Conservation (phyloP, 2,888 invertebrate genomes). For the Napeogenes inachia region DNA sequence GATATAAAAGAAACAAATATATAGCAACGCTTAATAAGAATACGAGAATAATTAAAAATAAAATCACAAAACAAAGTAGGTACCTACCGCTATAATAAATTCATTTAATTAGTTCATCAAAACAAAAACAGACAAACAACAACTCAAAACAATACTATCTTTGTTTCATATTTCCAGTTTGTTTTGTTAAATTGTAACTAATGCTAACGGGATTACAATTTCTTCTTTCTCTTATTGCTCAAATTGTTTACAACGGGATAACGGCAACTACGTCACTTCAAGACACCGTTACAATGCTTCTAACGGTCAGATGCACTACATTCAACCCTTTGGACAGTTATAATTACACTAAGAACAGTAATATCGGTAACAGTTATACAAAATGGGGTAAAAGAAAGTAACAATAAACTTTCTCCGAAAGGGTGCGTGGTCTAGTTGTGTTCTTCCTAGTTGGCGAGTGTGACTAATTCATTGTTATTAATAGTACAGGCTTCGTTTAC, state of each 20-base stretch:
- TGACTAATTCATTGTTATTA: slow-evolving; percentile 46
- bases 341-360: slow-evolving; percentile 74
- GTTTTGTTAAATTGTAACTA: slow-evolving; percentile 4
- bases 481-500: no score
- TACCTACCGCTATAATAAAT: background rate
- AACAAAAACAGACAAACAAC: background rate
- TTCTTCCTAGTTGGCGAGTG: slow-evolving; percentile 55
- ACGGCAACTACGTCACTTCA: slow-evolving; percentile 43
- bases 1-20: no score
- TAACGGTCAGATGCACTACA: slow-evolving; percentile 65
- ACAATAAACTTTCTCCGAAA: slow-evolving; percentile 70
- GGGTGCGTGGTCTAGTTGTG: slow-evolving; percentile 41
- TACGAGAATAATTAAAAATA: no score
- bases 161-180: background rate
- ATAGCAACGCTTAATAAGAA: no score
- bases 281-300: slow-evolving; percentile 60
- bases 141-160: background rate
- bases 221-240: slow-evolving; percentile 50
- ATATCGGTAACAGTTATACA: slow-evolving; percentile 57
- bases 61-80: background rate
- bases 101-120: background rate
- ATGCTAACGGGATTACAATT: slow-evolving; percentile 29
- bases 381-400: slow-evolving; percentile 65
- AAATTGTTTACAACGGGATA: slow-evolving; percentile 43
- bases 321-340: slow-evolving; percentile 63